These are phyloP conservation scores for Sternotherus odoratus DNA, from an alignment of 2,797 vertebrate species.

Conservation along the genomic window DNA sequence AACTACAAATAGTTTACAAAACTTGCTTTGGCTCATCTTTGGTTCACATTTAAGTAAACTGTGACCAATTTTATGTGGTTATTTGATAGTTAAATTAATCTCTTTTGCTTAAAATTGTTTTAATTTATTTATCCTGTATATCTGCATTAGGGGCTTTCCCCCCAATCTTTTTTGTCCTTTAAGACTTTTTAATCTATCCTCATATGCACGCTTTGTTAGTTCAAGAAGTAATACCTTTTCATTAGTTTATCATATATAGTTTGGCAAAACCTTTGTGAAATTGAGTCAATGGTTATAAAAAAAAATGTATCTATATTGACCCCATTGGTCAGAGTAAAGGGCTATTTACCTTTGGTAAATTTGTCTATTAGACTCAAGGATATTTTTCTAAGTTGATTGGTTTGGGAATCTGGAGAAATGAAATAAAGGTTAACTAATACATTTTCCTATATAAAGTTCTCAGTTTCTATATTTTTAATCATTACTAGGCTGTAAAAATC, in stretches of 20 bases:
- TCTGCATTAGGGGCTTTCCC: constrained; percentile 11
- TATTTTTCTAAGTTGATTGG: constrained; percentile 78
- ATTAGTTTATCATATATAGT: constrained; percentile 48
- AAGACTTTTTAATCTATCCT: constrained; percentile 12
- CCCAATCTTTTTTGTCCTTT: not conserved
- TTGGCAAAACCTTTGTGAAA: constrained; percentile 59
- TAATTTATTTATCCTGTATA: constrained; percentile 19
- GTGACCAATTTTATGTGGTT: not conserved
- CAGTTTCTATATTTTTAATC: constrained; percentile 27
- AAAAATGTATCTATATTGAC: constrained; percentile 51
- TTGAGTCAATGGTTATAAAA: constrained; percentile 59
- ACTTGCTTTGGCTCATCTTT: constrained; percentile 42
- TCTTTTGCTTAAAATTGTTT: not conserved
- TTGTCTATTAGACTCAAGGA: constrained; percentile 71
- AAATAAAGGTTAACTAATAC: constrained; percentile 75
- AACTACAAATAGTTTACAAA: constrained; percentile 46
- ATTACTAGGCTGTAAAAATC: not conserved
- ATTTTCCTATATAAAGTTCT: constrained; percentile 69
- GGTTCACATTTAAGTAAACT: constrained; percentile 30
- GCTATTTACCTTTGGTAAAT: constrained; percentile 66
- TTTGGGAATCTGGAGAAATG: constrained; percentile 73
- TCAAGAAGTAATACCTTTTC: constrained; percentile 39
- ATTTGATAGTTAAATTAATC: constrained; percentile 3
- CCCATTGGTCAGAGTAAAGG: constrained; percentile 60
- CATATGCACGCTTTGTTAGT: constrained; percentile 63